Percentiles rank a stretch among this genome's conserved stretches.
Evolutionary conservation across 2,113 vertebrate species (phyloP).

Genomic region (Coracopsis vasa): DNA sequence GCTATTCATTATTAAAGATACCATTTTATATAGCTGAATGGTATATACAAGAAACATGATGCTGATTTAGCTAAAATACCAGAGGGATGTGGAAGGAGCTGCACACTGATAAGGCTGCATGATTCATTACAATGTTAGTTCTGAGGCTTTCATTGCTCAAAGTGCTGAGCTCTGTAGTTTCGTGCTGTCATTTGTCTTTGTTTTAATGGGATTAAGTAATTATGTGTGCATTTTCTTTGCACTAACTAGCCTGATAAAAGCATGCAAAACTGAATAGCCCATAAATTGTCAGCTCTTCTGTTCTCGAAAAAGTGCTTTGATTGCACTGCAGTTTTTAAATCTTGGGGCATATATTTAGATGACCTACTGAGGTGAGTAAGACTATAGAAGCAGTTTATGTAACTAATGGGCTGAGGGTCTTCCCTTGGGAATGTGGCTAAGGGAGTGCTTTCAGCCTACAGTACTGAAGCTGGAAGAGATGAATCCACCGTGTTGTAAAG

Average conservation of each 20-base stretch:
- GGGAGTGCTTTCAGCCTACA: not conserved
- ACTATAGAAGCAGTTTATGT: not conserved
- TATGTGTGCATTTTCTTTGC: conserved; percentile 43
- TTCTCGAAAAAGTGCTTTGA: conserved; percentile 27
- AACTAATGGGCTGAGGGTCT: conserved; percentile 16
- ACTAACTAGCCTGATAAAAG: conserved; percentile 60
- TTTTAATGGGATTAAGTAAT: conserved; percentile 67
- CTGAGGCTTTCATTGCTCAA: conserved; percentile 25
- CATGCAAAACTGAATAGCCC: conserved; percentile 40
- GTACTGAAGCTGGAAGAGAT: not conserved
- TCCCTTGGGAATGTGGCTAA: not conserved
- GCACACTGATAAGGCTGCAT: not conserved
- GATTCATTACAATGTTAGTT: conserved; percentile 20
- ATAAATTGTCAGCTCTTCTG: conserved; percentile 36
- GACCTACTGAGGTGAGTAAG: conserved; percentile 35
- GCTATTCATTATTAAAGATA: not conserved
- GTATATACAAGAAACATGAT: not conserved
- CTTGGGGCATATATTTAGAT: conserved; percentile 31
- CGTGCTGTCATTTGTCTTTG: conserved; percentile 36
- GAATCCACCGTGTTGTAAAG: not conserved
- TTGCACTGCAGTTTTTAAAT: conserved; percentile 22
- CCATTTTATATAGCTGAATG: not conserved
- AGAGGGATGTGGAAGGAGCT: conserved; percentile 49
- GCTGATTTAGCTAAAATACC: conserved; percentile 49
- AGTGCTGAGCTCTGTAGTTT: conserved; percentile 32